Percentiles rank a stretch among this genome's conserved stretches.
These are phyloP conservation scores for Muschampia plurimacula DNA, from an alignment of 2,888 invertebrate genomes.

Conservation along the genomic window DNA sequence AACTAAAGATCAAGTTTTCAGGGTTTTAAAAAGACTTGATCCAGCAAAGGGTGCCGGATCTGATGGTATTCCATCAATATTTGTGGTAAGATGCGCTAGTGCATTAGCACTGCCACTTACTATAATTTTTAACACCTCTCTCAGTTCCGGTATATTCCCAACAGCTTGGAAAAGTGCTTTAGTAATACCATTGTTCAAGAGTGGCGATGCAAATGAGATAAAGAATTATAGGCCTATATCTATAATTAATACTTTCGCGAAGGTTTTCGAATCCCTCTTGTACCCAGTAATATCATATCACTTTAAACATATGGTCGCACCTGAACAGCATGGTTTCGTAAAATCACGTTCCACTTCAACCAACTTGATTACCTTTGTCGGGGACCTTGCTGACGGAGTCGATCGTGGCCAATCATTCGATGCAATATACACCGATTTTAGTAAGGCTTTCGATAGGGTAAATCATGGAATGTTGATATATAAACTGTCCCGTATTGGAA, in stretches of 20 bases:
- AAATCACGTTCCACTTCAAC: background rate
- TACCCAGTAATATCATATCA: no score
- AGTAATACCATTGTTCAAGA: background rate
- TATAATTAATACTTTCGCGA: no score
- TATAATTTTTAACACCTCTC: background rate
- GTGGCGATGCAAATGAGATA: no score
- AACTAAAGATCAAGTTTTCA: background rate
- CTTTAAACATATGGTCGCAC: background rate
- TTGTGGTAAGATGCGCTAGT: background rate
- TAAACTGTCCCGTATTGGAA: background rate
- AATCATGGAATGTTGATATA: background rate
- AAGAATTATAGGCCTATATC: no score
- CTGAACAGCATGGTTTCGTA: background rate
- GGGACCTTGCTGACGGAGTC: background rate
- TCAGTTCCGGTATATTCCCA: background rate
- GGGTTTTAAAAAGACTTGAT: constrained; percentile 1
- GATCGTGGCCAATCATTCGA: background rate
- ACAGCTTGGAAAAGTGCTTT: constrained; percentile 1
- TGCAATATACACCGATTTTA: background rate
- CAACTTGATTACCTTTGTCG: background rate
- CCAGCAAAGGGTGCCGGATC: background rate
- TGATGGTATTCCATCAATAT: background rate
- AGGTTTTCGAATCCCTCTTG: no score
- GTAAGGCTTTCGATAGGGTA: background rate
- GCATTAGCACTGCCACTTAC: background rate